Conservation (phyloP, 2,888 invertebrate genomes). For the Drosophila paranaensis region DNA sequence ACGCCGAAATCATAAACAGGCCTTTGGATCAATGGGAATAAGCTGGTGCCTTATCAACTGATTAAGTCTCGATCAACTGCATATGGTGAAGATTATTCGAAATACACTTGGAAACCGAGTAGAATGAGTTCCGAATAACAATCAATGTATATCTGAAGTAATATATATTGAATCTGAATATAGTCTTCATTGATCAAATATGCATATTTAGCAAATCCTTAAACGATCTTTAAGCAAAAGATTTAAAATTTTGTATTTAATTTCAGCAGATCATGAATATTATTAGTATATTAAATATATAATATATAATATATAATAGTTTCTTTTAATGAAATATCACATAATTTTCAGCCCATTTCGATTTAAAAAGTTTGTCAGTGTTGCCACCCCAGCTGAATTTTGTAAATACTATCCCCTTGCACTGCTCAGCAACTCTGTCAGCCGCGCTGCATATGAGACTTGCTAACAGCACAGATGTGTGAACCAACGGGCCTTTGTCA, state of each 20-base stretch:
- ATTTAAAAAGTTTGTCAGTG: slow-evolving; percentile 11
- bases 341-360: too few species aligned
- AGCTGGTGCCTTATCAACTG: not conserved
- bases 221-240: too few species aligned
- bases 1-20: not conserved
- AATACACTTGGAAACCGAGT: not conserved
- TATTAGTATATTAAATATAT: too few species aligned
- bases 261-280: too few species aligned
- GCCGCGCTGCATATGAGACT: slow-evolving; percentile 17
- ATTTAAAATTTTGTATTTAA: too few species aligned
- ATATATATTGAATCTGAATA: not conserved
- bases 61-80: not conserved
- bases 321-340: too few species aligned
- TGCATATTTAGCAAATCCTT: too few species aligned
- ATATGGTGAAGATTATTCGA: not conserved
- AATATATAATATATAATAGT: too few species aligned
- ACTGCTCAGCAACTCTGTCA: slow-evolving; percentile 22
- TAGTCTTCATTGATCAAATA: too few species aligned
- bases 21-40: not conserved
- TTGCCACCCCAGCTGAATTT: slow-evolving; percentile 26
- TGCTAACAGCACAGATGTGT: slow-evolving; percentile 53
- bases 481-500: slow-evolving; percentile 52
- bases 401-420: not conserved
- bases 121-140: not conserved
- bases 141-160: not conserved